These are phyloP conservation scores for Silurus aristotelis DNA, from an alignment of 2,797 vertebrate genomes.

Conservation along the genomic window DNA sequence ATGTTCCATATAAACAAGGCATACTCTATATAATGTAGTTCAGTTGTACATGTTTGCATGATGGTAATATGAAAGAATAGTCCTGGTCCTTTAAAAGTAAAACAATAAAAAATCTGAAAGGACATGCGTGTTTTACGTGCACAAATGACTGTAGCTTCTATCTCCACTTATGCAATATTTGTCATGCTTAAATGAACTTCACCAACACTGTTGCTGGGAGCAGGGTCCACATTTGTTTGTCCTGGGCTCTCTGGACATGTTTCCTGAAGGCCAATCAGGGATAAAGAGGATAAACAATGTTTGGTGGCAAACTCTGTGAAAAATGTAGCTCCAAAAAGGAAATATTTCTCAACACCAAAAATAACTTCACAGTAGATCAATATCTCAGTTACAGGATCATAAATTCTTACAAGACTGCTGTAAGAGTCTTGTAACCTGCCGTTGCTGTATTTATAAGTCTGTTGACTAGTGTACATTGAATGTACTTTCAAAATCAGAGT, in stretches of 20 bases:
- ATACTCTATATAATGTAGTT: neutral
- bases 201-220: slow-evolving; percentile 9
- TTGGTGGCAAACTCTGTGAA: neutral
- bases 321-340: neutral
- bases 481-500: too few relatives aligned
- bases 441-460: too few relatives aligned
- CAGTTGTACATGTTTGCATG: neutral
- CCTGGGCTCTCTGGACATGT: slow-evolving; percentile 60
- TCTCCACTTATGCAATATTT: slow-evolving; percentile 55
- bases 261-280: slow-evolving; percentile 63
- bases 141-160: slow-evolving; percentile 64
- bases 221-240: slow-evolving; percentile 14
- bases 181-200: neutral
- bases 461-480: too few relatives aligned
- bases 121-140: slow-evolving; percentile 63
- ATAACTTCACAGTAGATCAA: neutral
- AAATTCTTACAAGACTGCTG: neutral
- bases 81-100: neutral
- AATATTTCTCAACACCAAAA: neutral
- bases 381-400: neutral
- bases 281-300: slow-evolving; percentile 52
- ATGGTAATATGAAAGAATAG: neutral
- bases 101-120: neutral
- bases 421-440: too few relatives aligned
- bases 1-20: neutral